Evolutionary conservation across 2,797 vertebrate species (phyloP), one percentile per base, ranked within the genome.

Genomic region (Acestrorhynchus altus): DNA sequence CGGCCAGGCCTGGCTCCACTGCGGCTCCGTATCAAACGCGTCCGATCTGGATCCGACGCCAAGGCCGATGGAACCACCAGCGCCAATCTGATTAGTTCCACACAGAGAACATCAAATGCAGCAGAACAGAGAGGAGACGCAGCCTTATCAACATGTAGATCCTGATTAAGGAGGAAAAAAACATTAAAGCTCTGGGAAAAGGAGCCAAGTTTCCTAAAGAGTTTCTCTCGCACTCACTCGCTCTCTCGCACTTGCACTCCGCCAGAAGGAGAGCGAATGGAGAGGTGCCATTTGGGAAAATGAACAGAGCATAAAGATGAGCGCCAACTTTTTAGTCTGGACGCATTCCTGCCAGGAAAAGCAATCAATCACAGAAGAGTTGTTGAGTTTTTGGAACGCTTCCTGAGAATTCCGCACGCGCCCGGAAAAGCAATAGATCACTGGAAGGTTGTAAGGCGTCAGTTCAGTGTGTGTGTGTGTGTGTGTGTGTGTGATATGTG

Each of bases 71-170:
- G 72, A 78, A 64, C 64, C 49, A 15, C 57, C 39, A 61, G 71
- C 61, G 78, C 78, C 78, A 83, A 83, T 81, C 82, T 80, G 82
- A 81, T 83, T 78, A 83, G 54, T 60, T 59, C 39, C 26, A 42
- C 26, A 61, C 56, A 57, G 59, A 65, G 59, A 71, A 70, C 57
- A 47, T 20, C 8, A 70, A 35, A 70, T 8, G 22, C 46, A 56
- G 57, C 56, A 46, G 74, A 51, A 12, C 49, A 15, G 16, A 15
- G 28, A 20, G n/a, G 67, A 60, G 52, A 31, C 42, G 44, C 44
- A 13, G 67, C 51, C 51, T 77, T 83, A 83, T 83, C 81, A 77
- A 72, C 77, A 70, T 47, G 60, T 66, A 72, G 60, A 75, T 67
- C 39, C 60, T 61, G 72, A 83, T 80, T 52, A 57, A 64, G 52